Evolutionary conservation across 2,113 vertebrate species (phyloP), one percentile per base, ranked within the genome.

Genomic region (Pseudorasbora parva): DNA sequence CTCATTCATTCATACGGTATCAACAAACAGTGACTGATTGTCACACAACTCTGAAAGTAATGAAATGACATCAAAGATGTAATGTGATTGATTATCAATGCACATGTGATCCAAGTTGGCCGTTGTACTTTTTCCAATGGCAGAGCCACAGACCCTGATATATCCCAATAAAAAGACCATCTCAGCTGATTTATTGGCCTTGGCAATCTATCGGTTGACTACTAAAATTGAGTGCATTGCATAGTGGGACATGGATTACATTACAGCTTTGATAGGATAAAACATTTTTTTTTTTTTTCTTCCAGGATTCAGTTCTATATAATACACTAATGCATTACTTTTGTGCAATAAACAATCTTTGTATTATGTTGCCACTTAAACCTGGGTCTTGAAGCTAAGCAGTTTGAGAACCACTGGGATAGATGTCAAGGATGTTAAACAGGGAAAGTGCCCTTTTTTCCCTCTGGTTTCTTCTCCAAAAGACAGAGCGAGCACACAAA

Each of bases 401-500:
- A n/a, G 33, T 17, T 68, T 41, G n/a, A 23, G 11, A 45, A 45
- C 41, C 68, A 71, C 68, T 6, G 12, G 69, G 69, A 72, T 47
- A 0, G 69, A 75, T 75, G 72, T 54, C 47, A 75, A 75, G 4
- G 15, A 19, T 75, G 23, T 33, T 19, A 75, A 49, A 54, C 45
- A 54, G 27, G 72, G 14, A 33, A 75, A 75, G 17, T 25, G 14
- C 33, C 47, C 47, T 64, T 64, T 62, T n/a, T 77, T 64, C 12
- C 3, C 57, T 23, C 51, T 66, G 1, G 15, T 27, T 49, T 64
- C 43, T 19, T 17, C 9, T 60, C 14, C 74, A 74, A 74, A 82
- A 82, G 47, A 71, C 27, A 0, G 8, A 74, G 23, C 2, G 2
- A 41, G 33, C 56, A 17, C 76, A 80, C 59, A 76, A 83, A 73